These are phyloP conservation scores for Ammodytes dubius DNA, from an alignment of 2,113 vertebrate species.

Conservation along the genomic window DNA sequence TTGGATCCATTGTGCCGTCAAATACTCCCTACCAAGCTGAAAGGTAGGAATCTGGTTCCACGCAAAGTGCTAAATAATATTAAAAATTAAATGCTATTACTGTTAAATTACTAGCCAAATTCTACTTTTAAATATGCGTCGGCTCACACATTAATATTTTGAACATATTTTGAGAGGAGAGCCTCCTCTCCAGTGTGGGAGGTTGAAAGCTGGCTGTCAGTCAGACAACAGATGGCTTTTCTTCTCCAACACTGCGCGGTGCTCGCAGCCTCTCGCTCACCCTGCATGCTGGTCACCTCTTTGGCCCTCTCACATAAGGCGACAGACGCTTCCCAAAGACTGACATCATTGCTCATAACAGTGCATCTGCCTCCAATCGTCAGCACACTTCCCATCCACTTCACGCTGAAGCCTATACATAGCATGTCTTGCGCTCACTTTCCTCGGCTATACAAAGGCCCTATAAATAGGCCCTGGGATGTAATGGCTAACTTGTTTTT, in stretches of 20 bases:
- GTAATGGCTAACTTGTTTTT: conserved; percentile 52
- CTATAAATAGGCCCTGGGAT: conserved; percentile 55
- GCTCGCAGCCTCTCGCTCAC: conserved; percentile 39
- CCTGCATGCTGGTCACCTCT: conserved; percentile 57
- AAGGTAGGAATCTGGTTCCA: neutral
- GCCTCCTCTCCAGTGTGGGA: conserved; percentile 29
- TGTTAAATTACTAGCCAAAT: too few relatives aligned
- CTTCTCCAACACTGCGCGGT: conserved; percentile 33
- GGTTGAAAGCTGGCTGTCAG: conserved; percentile 50
- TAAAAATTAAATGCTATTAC: neutral
- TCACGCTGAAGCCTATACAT: conserved; percentile 61
- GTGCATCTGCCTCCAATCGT: conserved; percentile 73
- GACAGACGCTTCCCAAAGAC: conserved; percentile 68
- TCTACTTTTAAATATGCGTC: neutral
- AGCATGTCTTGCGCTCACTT: conserved; percentile 55
- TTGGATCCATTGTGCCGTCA: neutral
- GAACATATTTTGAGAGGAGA: conserved; percentile 14
- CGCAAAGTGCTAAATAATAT: neutral
- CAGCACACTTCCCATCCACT: conserved; percentile 68
- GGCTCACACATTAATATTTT: conserved; percentile 2
- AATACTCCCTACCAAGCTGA: neutral
- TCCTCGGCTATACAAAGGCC: conserved; percentile 65
- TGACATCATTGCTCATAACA: conserved; percentile 59
- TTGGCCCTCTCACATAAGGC: conserved; percentile 49
- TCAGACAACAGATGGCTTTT: conserved; percentile 65